These are phyloP conservation scores for Rhipidura dahli DNA, from an alignment of 2,113 vertebrate genomes.

Conservation along the genomic window DNA sequence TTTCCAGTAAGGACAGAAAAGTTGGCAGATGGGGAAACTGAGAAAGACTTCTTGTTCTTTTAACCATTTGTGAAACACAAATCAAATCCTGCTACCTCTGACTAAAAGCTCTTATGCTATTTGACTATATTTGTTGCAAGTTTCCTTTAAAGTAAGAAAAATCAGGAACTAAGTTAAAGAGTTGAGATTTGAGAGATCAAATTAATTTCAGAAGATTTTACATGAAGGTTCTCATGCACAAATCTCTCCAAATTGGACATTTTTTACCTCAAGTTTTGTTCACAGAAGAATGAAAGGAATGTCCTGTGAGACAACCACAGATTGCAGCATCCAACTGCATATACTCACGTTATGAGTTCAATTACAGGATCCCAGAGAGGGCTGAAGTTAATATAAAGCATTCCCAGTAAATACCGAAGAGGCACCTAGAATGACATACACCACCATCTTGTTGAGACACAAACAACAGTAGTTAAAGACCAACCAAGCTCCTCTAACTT, in stretches of 20 bases:
- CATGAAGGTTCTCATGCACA: background rate
- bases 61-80: background rate
- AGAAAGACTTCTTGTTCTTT: background rate
- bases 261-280: background rate
- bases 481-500: background rate
- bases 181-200: background rate
- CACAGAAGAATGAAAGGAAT: background rate
- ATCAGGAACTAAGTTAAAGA: background rate
- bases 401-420: conserved; percentile 89
- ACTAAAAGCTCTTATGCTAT: background rate
- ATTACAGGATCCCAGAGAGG: conserved; percentile 92
- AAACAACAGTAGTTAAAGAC: background rate
- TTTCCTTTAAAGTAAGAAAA: background rate
- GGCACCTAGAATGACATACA: conserved; percentile 80
- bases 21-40: background rate
- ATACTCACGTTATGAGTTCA: conserved; percentile 90
- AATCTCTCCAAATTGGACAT: background rate
- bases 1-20: background rate
- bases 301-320: background rate
- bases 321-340: background rate
- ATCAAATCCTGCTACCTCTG: background rate
- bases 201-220: background rate
- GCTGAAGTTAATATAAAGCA: conserved; percentile 95
- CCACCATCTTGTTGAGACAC: background rate
- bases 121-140: background rate